Base-by-base conservation (phyloP, 2,797 vertebrate species). In the Zenarchopterus dispar region DNA sequence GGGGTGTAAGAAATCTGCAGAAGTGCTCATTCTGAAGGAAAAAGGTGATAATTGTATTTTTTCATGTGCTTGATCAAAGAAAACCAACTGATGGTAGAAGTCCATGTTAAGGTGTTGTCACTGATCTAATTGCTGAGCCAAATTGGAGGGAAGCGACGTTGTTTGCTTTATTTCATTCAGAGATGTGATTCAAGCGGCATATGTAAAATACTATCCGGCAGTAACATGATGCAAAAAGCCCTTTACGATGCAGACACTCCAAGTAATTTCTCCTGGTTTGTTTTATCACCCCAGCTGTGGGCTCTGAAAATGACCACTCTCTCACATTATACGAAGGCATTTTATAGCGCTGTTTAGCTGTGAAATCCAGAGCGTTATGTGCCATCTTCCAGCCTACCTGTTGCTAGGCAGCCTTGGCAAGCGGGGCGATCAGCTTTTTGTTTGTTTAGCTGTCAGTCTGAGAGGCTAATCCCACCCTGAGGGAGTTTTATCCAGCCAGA, bases 391-490 rank as follows among this genome's bases (percentile, higher is more conserved):
- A 73, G 48, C 50, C 86, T 84, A 93, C 88, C 73, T 89, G 92
- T 93, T 93, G 92, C 91, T 91, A 92, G 88, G 92, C 89, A 93
- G 92, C 90, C 59, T 84, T 86, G 82, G 87, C 74, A 73, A 68
- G 70, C 70, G 52, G 60, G 67, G 85, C 68, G 49, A 73, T 48
- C 62, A 31, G 73, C 59, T 79, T 67, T 90, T 89, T 91, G 87
- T 91, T 90, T 91, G 89, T 88, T 90, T 89, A 88, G 89, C 85
- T 85, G 78, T 89, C 89, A 73, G 76, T 91, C 84, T 68, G 73
- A 70, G 67, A 74, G 63, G 77, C 75, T 90, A 88, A 90, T 90
- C 88, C 86, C 85, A 62, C 75, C 89, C 76, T 68, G 23, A 75
- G 82, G 82, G 86, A 89, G 73, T 67, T 33, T 2, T 28, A 69